Evolutionary conservation across 2,888 invertebrate species (phyloP).

Genomic region (Nematopogon swammerdamellus): DNA sequence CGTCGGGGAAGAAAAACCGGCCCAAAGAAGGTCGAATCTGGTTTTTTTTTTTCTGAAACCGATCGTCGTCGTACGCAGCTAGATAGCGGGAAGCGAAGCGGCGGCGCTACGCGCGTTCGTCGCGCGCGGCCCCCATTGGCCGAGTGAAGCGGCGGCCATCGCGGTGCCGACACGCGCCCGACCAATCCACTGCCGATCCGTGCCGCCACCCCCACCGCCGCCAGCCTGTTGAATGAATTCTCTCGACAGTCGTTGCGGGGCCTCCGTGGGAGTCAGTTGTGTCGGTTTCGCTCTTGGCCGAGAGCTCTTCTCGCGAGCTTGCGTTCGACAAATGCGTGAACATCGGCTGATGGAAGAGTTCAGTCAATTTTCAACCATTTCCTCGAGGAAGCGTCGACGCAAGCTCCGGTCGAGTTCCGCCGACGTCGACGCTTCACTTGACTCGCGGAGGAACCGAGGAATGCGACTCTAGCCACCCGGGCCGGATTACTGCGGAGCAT

Average conservation of each 20-base stretch:
- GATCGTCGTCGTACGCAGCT: slow-evolving; percentile 41
- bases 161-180: slow-evolving; percentile 28
- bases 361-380: not conserved
- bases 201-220: slow-evolving; percentile 53
- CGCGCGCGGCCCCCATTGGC: slow-evolving; percentile 50
- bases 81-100: slow-evolving; percentile 22
- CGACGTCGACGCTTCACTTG: too few species aligned
- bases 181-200: slow-evolving; percentile 49
- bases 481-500: too few species aligned
- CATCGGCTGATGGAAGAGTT: not conserved
- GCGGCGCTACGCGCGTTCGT: slow-evolving; percentile 51
- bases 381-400: not conserved
- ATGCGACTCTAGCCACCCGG: too few species aligned
- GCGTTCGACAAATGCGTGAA: not conserved
- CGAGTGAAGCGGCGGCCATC: slow-evolving; percentile 51
- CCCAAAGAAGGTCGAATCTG: slow-evolving; percentile 56
- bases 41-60: slow-evolving; percentile 49
- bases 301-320: not conserved
- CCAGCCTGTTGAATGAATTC: slow-evolving; percentile 43
- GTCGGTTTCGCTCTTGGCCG: slow-evolving; percentile 5
- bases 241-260: slow-evolving; percentile 38
- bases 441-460: too few species aligned
- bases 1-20: slow-evolving; percentile 50
- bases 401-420: too few species aligned
- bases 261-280: slow-evolving; percentile 22